A percentile compares a stretch with the other conserved stretches of the same genome.
Evolutionary conservation across 2,113 vertebrate species (phyloP).

Genomic region (Ciconia stormi): DNA sequence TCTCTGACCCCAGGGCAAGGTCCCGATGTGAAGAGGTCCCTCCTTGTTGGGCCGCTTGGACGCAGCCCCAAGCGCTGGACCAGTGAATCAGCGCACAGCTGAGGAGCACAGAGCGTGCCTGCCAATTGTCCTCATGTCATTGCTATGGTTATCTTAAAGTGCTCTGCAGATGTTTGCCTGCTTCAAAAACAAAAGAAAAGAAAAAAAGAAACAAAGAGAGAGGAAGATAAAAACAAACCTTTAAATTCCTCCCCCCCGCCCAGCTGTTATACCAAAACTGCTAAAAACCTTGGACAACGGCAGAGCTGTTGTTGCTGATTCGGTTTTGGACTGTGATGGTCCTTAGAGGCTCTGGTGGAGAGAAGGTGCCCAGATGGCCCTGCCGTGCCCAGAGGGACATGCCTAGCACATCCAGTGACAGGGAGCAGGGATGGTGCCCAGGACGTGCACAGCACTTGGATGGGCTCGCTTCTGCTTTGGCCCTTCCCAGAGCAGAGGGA

Average conservation of each 20-base stretch:
- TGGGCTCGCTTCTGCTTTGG: background rate
- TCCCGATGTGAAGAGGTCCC: background rate
- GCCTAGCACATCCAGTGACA: background rate
- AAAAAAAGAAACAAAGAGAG: background rate
- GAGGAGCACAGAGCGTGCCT: slow-evolving; percentile 44
- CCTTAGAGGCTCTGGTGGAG: background rate
- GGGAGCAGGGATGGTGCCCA: background rate
- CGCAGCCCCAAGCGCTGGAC: background rate
- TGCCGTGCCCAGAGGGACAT: background rate
- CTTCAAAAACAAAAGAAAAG: slow-evolving; percentile 10
- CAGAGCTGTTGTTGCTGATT: background rate
- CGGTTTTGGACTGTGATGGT: background rate
- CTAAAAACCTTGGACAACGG: background rate
- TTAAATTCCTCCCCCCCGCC: background rate
- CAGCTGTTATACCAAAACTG: background rate
- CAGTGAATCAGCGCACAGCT: slow-evolving; percentile 66
- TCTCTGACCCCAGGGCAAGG: slow-evolving; percentile 42
- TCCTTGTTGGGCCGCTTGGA: slow-evolving; percentile 23
- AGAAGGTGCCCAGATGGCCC: background rate
- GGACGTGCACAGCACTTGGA: background rate
- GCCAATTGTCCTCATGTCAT: slow-evolving; percentile 63
- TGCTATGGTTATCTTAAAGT: slow-evolving; percentile 65
- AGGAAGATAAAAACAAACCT: slow-evolving; percentile 39
- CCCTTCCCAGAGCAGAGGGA: background rate
- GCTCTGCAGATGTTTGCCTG: slow-evolving; percentile 78